Evolutionary conservation across 1,140 invertebrate genomes (phyloP), one percentile per base, ranked within the genome.

Genomic region (Drosophila tsacasi): DNA sequence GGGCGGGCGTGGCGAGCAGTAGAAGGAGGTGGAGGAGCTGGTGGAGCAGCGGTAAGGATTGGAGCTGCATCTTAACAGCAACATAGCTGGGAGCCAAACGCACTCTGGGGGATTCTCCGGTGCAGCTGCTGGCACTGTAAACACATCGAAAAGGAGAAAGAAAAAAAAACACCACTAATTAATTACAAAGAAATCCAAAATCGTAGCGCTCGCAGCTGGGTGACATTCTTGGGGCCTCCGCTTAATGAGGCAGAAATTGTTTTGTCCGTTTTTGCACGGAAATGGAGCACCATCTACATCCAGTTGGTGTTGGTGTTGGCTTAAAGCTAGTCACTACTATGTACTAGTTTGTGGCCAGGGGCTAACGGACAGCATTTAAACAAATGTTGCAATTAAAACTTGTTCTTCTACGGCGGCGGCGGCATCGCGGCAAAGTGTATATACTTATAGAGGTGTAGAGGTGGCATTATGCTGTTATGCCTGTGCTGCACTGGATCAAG

Each of bases 321-420:
- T 15, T 57, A 57, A 25, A 57, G 54, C 54, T 39, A 57, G 54
- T 57, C 23, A 57, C 52, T n/a, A 35, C 37, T 12, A 35, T 35
- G 54, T 57, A 57, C 79, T 74, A 63, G 67, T 61, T 55, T 47
- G 78, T 47, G 35, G 50, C 47, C 66, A 61, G 42, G 52, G 76
- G 60, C 77, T 89, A 90, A 89, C 84, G 84, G 84, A 90, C 84
- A 90, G 66, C 84, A 89, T 89, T 89, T 89, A 89, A 89, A 89
- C 85, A 89, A 89, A 90, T 89, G 84, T 89, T 89, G 84, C 84
- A 89, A 89, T 89, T 89, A 89, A 89, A 89, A 89, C 84, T 89
- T 78, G 84, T 89, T 89, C 84, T 89, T 7, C 30, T 39, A 63
- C 54, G 58, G 59, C 75, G 30, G n/a, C n/a, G n/a, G n/a, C n/a